Conservation (phyloP, 2,797 vertebrate genomes). For the Sebastes hubbsi region DNA sequence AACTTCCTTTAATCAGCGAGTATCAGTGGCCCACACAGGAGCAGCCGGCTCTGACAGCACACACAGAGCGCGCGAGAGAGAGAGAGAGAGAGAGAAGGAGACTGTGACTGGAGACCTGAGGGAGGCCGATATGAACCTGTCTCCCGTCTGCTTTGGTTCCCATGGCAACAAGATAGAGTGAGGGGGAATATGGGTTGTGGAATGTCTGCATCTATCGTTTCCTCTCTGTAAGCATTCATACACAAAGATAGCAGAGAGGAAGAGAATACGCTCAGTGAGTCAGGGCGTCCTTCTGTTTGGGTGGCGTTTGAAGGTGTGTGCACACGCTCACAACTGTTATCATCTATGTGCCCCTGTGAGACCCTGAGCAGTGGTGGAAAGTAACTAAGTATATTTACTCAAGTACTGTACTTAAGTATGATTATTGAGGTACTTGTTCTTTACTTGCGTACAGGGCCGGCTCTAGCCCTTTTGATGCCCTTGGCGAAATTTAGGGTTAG, state of each 20-base stretch:
- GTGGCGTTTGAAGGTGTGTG: constrained; percentile 29
- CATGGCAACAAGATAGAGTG: constrained; percentile 84
- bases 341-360: background rate
- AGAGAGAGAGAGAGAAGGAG: constrained; percentile 56
- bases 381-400: constrained; percentile 7
- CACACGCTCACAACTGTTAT: constrained; percentile 2
- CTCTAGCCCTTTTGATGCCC: too few species aligned
- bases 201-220: constrained; percentile 82
- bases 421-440: background rate
- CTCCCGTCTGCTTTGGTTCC: constrained; percentile 83
- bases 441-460: background rate
- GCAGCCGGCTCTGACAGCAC: constrained; percentile 78
- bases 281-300: constrained; percentile 47
- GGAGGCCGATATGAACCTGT: constrained; percentile 84
- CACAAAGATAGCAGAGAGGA: constrained; percentile 60
- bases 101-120: constrained; percentile 82
- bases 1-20: constrained; percentile 85
- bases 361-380: background rate
- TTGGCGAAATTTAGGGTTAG: too few species aligned
- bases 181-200: constrained; percentile 78
- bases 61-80: constrained; percentile 25
- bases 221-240: constrained; percentile 75
- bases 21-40: constrained; percentile 85
- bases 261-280: constrained; percentile 43
- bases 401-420: background rate